Evolutionary conservation across 2,113 vertebrate species (phyloP).

Genomic region (Noctilio leporinus): DNA sequence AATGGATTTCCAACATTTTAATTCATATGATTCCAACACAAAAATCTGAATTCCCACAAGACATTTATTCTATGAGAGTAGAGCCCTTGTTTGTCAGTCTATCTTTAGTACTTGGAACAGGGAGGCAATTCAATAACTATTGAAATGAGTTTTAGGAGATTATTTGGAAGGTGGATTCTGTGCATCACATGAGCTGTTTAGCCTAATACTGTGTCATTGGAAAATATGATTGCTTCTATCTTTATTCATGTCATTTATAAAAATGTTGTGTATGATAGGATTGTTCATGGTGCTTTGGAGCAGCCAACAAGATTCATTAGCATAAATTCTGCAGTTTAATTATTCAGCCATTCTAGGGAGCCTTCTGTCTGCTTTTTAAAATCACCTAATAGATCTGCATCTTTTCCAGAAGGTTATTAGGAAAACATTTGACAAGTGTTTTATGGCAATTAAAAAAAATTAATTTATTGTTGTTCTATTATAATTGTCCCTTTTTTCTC

Average conservation of each 20-base stretch:
- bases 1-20: not conserved
- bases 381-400: not conserved
- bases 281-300: not conserved
- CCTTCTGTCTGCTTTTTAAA: not conserved
- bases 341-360: not conserved
- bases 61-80: not conserved
- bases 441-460: not conserved
- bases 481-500: too few relatives aligned
- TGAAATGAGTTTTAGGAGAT: not conserved
- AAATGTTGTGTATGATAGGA: not conserved
- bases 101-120: not conserved
- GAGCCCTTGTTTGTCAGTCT: not conserved
- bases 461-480: too few relatives aligned
- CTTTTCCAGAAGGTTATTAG: not conserved
- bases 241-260: not conserved
- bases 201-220: not conserved
- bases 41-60: not conserved
- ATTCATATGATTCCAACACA: not conserved
- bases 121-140: not conserved
- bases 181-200: not conserved
- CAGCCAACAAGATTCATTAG: not conserved
- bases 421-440: conserved; percentile 5
- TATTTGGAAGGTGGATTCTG: not conserved
- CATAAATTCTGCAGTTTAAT: not conserved
- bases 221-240: not conserved